Percentiles rank a stretch among this genome's conserved stretches.
Evolutionary conservation across 2,888 invertebrate species (phyloP).

Genomic region (Leptopilina myrica): DNA sequence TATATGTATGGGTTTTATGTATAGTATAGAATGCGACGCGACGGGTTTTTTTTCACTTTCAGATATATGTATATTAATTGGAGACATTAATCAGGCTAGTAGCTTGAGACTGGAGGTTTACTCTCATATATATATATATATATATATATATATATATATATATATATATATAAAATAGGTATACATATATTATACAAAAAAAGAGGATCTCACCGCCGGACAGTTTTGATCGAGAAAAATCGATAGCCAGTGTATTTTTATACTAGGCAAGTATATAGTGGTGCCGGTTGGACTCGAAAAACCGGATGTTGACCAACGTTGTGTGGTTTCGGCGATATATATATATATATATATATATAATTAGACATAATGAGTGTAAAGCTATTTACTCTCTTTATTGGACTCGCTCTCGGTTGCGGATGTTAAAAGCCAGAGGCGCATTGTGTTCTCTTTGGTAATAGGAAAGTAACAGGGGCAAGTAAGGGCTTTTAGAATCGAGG

Average conservation of each 20-base stretch:
- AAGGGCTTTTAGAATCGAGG: background rate
- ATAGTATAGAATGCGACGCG: background rate
- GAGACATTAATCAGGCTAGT: constrained; percentile 64
- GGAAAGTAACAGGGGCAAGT: constrained; percentile 62
- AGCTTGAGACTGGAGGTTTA: constrained; percentile 60
- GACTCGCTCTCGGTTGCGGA: constrained; percentile 35
- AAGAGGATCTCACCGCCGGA: constrained; percentile 47
- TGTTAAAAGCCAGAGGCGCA: constrained; percentile 55
- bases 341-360: too few species aligned
- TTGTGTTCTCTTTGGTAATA: constrained; percentile 60
- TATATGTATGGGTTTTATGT: background rate
- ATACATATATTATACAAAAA: background rate
- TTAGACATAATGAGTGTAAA: too few species aligned
- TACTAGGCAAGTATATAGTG: constrained; percentile 68
- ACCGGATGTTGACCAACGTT: constrained; percentile 48
- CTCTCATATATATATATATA: background rate
- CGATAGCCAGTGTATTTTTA: constrained; percentile 69
- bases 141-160: too few species aligned
- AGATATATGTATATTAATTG: constrained; percentile 65
- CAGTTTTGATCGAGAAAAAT: constrained; percentile 65
- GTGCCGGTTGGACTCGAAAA: constrained; percentile 44
- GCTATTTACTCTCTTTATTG: constrained; percentile 8
- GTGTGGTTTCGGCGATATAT: constrained; percentile 7
- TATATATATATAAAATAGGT: too few species aligned
- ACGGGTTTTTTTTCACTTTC: constrained; percentile 13